Conservation (phyloP, 2,888 invertebrate genomes). For the Heliothis peltigera region DNA sequence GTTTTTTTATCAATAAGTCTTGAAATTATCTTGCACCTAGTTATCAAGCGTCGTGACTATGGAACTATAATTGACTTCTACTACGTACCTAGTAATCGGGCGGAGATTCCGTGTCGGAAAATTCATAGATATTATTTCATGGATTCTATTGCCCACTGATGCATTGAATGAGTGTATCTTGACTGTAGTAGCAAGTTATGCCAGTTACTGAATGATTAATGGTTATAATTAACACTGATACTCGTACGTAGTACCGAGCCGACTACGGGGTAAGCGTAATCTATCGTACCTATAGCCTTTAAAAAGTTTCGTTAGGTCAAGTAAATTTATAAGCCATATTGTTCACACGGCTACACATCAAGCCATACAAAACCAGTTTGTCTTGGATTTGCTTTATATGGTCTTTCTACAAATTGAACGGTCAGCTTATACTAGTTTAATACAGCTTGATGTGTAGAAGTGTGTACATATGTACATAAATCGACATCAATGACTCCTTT, state of each 20-base stretch:
- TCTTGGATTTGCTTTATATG: too few species aligned
- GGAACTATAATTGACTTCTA: background rate
- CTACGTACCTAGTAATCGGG: background rate
- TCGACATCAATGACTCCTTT: too few species aligned
- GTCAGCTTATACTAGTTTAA: too few species aligned
- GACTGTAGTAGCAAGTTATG: background rate
- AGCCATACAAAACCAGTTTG: too few species aligned
- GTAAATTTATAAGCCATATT: background rate
- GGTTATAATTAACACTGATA: too few species aligned
- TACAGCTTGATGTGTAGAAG: too few species aligned
- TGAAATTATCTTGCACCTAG: background rate
- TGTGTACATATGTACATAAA: too few species aligned
- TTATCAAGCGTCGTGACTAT: slow-evolving; percentile 5
- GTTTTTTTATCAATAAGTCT: slow-evolving; percentile 3
- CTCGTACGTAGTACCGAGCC: too few species aligned
- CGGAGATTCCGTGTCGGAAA: background rate
- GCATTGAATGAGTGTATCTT: slow-evolving; percentile 2
- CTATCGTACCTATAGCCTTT: background rate
- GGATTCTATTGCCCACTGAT: background rate
- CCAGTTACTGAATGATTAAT: too few species aligned
- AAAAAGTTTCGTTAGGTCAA: background rate
- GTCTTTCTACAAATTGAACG: too few species aligned
- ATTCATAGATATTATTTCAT: background rate
- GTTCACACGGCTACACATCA: too few species aligned
- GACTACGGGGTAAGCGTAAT: background rate